Conservation (phyloP, 2,888 invertebrate species). For the Aphrophora alni region DNA sequence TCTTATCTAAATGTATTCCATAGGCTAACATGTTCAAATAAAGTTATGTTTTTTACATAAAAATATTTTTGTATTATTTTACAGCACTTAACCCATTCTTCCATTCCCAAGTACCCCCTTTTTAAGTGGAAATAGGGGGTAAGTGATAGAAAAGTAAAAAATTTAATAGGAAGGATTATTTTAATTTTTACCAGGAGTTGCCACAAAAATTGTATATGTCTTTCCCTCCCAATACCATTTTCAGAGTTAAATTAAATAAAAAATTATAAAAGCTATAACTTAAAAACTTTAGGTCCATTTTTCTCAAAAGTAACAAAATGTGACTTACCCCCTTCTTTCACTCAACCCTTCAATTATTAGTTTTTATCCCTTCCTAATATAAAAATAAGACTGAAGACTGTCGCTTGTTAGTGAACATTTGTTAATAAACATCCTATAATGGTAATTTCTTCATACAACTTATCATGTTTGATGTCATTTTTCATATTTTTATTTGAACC, state of each 20-base stretch:
- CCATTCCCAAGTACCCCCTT: background rate
- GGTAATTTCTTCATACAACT: no score
- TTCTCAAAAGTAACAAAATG: conserved; percentile 13
- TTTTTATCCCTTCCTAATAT: no score
- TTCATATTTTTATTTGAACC: no score
- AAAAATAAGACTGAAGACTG: no score
- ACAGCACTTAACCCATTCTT: background rate
- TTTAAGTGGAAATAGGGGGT: background rate
- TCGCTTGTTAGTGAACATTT: no score
- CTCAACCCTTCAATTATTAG: no score
- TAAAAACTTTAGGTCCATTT: conserved; percentile 12
- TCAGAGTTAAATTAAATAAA: background rate
- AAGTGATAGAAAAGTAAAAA: background rate
- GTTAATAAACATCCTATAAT: no score
- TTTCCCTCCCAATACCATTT: background rate
- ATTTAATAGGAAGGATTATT: background rate
- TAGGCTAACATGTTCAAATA: no score
- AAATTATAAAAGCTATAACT: background rate
- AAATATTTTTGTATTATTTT: background rate
- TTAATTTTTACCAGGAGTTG: background rate
- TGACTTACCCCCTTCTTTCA: background rate
- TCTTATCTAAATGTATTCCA: no score
- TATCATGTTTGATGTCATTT: no score
- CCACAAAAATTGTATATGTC: background rate
- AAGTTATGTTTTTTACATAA: background rate